Conservation (phyloP, 2,888 invertebrate species). For the Caenorhabditis sp. region DNA sequence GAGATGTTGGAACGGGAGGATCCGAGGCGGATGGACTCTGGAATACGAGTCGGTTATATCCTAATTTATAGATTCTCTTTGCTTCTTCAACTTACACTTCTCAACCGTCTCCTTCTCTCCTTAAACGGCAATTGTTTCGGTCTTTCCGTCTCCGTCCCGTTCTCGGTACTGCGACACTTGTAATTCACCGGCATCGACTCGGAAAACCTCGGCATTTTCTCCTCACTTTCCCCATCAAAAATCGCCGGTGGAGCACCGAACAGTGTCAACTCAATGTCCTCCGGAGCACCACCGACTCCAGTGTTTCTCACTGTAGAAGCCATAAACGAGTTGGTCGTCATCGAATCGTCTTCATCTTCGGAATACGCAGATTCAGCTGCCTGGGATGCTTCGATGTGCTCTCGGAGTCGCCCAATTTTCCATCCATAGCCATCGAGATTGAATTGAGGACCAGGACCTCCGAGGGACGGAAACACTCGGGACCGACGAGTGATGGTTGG, state of each 20-base stretch:
- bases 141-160: neutral
- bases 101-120: constrained; percentile 17
- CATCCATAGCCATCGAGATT: constrained; percentile 59
- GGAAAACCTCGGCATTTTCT: constrained; percentile 31
- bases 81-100: constrained; percentile 39
- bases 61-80: no score
- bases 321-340: constrained; percentile 52
- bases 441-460: constrained; percentile 15
- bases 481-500: constrained; percentile 74
- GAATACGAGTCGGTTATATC: no score
- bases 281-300: neutral
- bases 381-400: constrained; percentile 26
- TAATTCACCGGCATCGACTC: constrained; percentile 54
- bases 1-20: constrained; percentile 49
- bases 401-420: constrained; percentile 62
- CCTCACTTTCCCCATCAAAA: constrained; percentile 27
- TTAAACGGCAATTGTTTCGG: neutral
- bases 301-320: constrained; percentile 48
- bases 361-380: constrained; percentile 38
- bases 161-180: constrained; percentile 20
- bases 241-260: constrained; percentile 76
- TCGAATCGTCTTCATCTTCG: constrained; percentile 26
- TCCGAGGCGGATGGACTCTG: constrained; percentile 60
- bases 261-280: constrained; percentile 67
- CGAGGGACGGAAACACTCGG: constrained; percentile 42